These are phyloP conservation scores for Drosophila lutescens DNA, from an alignment of 2,888 invertebrate genomes.

Conservation along the genomic window DNA sequence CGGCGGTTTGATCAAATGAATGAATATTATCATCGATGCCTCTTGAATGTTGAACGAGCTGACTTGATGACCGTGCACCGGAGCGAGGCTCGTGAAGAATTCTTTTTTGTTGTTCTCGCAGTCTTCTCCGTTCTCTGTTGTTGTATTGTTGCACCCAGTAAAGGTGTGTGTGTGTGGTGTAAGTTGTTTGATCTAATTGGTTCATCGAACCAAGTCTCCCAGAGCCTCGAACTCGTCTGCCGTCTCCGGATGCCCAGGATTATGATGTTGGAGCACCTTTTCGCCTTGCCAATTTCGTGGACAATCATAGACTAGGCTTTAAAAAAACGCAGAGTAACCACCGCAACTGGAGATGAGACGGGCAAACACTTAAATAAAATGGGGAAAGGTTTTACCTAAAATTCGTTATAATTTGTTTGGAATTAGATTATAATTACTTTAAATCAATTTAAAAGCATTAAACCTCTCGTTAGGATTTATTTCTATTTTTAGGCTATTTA, in stretches of 20 bases:
- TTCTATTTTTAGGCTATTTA: no score
- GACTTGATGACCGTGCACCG: conserved; percentile 73
- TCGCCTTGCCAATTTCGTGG: conserved; percentile 30
- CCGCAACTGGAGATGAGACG: conserved; percentile 2
- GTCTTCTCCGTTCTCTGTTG: conserved; percentile 10
- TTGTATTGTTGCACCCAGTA: conserved; percentile 41
- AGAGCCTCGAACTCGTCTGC: conserved; percentile 14
- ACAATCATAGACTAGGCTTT: conserved; percentile 27
- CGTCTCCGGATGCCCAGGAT: conserved; percentile 18
- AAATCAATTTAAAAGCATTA: no score
- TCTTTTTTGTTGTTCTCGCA: conserved; percentile 52
- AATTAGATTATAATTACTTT: no score
- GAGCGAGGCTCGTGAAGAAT: conserved; percentile 65
- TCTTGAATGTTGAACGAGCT: conserved; percentile 70
- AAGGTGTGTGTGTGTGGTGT: conserved; percentile 37
- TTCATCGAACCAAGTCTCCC: conserved; percentile 68
- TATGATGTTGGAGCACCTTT: conserved; percentile 31
- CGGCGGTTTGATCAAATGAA: conserved; percentile 81
- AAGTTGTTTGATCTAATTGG: conserved; percentile 81
- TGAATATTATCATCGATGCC: conserved; percentile 80
- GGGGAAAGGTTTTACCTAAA: not conserved
- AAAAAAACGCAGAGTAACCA: conserved; percentile 15
- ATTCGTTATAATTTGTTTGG: no score
- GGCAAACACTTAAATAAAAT: not conserved
- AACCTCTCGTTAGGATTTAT: no score